phyloP scores from a whole-genome alignment of 35 echinoderm and acorn worm genomes.

The Apostichopus parvimensis region DNA sequence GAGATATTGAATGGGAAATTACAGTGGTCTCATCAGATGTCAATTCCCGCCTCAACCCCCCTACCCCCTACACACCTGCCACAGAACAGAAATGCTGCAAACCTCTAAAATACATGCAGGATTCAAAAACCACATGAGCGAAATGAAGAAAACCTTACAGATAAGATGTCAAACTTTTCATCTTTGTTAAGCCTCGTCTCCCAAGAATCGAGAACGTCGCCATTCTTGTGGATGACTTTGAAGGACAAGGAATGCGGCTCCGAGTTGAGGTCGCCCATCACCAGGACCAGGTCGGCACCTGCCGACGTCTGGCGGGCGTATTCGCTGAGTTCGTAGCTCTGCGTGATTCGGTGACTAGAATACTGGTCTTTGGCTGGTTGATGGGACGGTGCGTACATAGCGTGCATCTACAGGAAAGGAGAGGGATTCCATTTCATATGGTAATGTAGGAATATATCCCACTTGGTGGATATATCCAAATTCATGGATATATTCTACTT shows the following conservation, averaged over 20 bases:
- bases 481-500: no score
- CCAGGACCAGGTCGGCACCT: constrained; percentile 39
- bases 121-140: neutral
- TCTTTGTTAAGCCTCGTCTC: constrained; percentile 58
- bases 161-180: constrained; percentile 40
- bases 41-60: no score
- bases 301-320: constrained; percentile 20
- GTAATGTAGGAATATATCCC: no score
- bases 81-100: no score
- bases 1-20: no score
- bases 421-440: no score
- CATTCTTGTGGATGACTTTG: constrained; percentile 51
- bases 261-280: constrained; percentile 58
- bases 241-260: constrained; percentile 52
- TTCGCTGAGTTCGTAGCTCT: constrained; percentile 57
- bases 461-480: no score
- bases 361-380: constrained; percentile 48
- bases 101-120: no score
- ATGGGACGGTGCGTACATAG: constrained; percentile 47
- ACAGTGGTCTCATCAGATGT: no score
- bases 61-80: no score
- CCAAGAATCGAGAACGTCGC: constrained; percentile 37
- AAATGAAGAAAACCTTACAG: neutral
- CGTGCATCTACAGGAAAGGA: constrained; percentile 41
- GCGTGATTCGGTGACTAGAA: constrained; percentile 36